Percentiles rank a stretch among this genome's conserved stretches.
These are phyloP conservation scores for Cheilosia scutellata DNA, from an alignment of 2,888 invertebrate genomes.

Conservation along the genomic window DNA sequence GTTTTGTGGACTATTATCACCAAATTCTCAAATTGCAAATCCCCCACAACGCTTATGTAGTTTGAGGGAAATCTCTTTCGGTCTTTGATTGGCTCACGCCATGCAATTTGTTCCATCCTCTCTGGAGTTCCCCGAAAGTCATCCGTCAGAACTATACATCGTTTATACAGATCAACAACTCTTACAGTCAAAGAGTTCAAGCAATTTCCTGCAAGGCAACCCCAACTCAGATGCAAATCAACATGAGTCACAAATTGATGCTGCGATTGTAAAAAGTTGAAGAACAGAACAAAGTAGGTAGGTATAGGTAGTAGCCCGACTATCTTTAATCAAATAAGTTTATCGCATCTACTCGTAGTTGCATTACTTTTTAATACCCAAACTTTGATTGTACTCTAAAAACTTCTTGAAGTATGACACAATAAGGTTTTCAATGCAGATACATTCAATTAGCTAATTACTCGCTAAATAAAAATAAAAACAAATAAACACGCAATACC, in stretches of 20 bases:
- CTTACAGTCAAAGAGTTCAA: background rate
- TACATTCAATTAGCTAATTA: constrained; percentile 64
- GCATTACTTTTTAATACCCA: background rate
- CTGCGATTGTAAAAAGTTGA: background rate
- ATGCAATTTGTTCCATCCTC: no score
- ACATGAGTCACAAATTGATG: background rate
- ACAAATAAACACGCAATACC: background rate
- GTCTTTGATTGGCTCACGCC: no score
- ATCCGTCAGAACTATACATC: background rate
- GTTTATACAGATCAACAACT: background rate
- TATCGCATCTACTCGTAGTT: background rate
- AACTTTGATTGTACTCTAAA: background rate
- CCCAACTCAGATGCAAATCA: background rate
- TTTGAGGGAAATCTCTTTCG: no score
- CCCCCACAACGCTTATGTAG: no score
- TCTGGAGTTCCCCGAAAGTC: background rate
- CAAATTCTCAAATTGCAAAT: no score
- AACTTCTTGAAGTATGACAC: background rate
- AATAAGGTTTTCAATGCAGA: background rate
- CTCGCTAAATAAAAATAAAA: constrained; percentile 6
- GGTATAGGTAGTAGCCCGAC: background rate
- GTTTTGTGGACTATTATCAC: no score
- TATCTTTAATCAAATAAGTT: constrained; percentile 9
- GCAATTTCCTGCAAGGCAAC: background rate
- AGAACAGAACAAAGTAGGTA: background rate